A percentile compares a stretch with the other conserved stretches of the same genome.
phyloP scores from a whole-genome alignment of 2,797 vertebrate genomes.

The Protonibea diacanthus region DNA sequence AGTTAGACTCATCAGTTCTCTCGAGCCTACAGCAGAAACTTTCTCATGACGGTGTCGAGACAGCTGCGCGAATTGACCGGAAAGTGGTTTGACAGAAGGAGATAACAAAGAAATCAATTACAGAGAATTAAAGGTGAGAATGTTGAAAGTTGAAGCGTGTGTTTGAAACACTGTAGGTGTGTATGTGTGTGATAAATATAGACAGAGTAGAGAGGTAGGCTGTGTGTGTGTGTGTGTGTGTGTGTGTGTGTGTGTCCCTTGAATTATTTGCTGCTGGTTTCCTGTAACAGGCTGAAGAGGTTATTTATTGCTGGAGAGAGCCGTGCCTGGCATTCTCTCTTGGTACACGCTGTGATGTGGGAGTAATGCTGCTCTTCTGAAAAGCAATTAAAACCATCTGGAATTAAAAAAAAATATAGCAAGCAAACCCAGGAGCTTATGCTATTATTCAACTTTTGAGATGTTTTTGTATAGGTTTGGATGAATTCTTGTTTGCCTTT shows the following conservation, averaged over 20 bases:
- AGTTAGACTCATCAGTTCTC: not conserved
- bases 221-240: constrained; percentile 23
- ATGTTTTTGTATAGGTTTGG: constrained; percentile 5
- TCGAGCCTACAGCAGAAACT: not conserved
- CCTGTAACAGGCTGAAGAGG: constrained; percentile 70
- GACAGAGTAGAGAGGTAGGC: not conserved
- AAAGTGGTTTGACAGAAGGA: constrained; percentile 9
- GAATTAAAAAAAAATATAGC: constrained; percentile 3
- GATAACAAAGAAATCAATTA: constrained; percentile 42
- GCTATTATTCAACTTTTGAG: constrained; percentile 17
- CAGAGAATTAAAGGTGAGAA: constrained; percentile 10
- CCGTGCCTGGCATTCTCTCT: constrained; percentile 79
- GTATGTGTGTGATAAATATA: constrained; percentile 5
- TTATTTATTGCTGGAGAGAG: constrained; percentile 78
- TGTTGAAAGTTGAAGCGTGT: constrained; percentile 29
- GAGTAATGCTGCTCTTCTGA: constrained; percentile 77
- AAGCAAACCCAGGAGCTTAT: not conserved
- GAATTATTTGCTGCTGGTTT: constrained; percentile 62
- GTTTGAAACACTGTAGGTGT: constrained; percentile 16
- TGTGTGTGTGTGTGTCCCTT: constrained; percentile 36
- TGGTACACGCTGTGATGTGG: constrained; percentile 84
- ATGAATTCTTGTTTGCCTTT: not conserved
- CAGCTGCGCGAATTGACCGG: not conserved
- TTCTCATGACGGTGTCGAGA: not conserved
- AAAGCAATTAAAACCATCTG: constrained; percentile 80